These are phyloP conservation scores for Macrobrachium rosenbergii DNA, from an alignment of 1,140 invertebrate genomes.

Conservation along the genomic window DNA sequence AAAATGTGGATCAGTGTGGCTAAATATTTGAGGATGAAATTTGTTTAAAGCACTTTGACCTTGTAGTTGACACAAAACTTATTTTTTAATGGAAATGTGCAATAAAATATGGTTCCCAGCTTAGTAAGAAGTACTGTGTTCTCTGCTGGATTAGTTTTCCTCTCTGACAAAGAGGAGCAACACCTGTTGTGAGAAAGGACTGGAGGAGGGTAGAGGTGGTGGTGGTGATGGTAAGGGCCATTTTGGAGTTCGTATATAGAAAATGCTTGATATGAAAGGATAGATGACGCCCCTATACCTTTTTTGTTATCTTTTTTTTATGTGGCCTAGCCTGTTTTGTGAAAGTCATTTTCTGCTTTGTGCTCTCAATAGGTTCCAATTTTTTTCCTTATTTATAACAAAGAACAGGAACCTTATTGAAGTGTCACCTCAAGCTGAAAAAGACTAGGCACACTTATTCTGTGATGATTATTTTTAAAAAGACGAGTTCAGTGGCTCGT, in stretches of 20 bases:
- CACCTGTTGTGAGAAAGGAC: conserved; percentile 2
- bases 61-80: conserved; percentile 51
- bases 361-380: conserved; percentile 16
- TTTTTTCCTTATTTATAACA: conserved; percentile 46
- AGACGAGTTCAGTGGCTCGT: conserved; percentile 43
- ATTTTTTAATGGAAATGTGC: conserved; percentile 57
- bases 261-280: conserved; percentile 41
- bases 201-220: conserved; percentile 51
- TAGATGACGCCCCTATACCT: conserved; percentile 34
- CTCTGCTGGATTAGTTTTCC: conserved; percentile 28
- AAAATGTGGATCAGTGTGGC: conserved; percentile 43
- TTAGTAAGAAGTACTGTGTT: conserved; percentile 25
- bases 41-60: conserved; percentile 53
- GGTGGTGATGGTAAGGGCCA: conserved; percentile 49
- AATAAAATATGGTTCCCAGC: conserved; percentile 51
- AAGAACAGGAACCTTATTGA: conserved; percentile 39
- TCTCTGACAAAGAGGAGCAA: conserved; percentile 25
- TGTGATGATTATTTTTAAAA: conserved; percentile 56
- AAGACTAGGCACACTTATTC: conserved; percentile 54
- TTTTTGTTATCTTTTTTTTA: neutral
- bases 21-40: conserved; percentile 30
- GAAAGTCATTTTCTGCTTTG: conserved; percentile 48
- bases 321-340: conserved; percentile 52
- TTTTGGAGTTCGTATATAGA: conserved; percentile 19
- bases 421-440: conserved; percentile 43